Base-by-base conservation (phyloP, 2,888 invertebrate species). In the Melikaiella ostensackeni region DNA sequence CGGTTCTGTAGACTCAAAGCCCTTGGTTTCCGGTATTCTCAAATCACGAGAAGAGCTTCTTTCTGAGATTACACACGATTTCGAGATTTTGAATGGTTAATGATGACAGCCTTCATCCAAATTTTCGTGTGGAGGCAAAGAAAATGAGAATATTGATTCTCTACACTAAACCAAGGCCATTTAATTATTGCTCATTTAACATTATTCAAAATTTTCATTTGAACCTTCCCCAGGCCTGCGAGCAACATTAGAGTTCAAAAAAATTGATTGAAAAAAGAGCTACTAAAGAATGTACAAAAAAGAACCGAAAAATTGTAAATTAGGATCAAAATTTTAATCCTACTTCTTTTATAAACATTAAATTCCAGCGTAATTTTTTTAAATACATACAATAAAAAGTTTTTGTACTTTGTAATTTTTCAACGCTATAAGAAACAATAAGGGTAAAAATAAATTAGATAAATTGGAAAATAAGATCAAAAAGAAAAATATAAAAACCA, bases 11-110 rank as follows among this genome's bases (percentile, higher is more conserved):
- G 50, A 70, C 79, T 80, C 77, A 74, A 78, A 79, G 78, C 80
- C 76, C 77, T 78, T 59, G 70, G 74, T 78, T 79, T 77, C 77
- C 76, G 78, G 78, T 78, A 81, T 82, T 82, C 70, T 70, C 50
- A 70, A 27, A 70, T 70, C 70, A 70, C 24, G 16, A 64, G 50
- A 42, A 64, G 50, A 42, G 27, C 70, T 50, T 50, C 30, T 70
- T 70, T 70, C 70, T 46, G 50, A 70, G 24, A 70, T 70, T 50
- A 30, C n/a, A 46, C 50, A 8, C 38, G 24, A 66, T 66, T 66
- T 42, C 4, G 27, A 50, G 24, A 66, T 66, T 66, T 42, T 5
- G 27, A 50, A 50, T 50, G 24, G 19, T 30, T 70, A 50, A 70
- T 50, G 70, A 70, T 27, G 30, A 27, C 42, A 27, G 27, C 27